Percentiles rank a stretch among this genome's conserved stretches.
Conservation (phyloP, 2,113 vertebrate genomes). For the Labeo rohita region DNA sequence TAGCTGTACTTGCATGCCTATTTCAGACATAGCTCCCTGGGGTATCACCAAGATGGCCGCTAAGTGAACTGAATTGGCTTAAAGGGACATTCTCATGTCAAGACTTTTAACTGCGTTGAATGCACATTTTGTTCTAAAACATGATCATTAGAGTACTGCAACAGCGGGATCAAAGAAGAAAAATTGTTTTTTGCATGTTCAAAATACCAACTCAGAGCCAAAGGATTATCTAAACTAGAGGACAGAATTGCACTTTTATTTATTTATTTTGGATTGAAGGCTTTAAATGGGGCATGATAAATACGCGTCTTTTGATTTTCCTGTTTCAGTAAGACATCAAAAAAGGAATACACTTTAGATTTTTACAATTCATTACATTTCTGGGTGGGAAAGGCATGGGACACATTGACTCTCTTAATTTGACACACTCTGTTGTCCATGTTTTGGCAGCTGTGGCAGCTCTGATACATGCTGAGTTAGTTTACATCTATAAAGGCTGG, state of each 20-base stretch:
- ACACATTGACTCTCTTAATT: not conserved
- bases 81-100: not conserved
- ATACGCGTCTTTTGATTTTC: not conserved
- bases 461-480: not conserved
- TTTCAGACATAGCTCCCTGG: not conserved
- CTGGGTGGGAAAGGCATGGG: not conserved
- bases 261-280: not conserved
- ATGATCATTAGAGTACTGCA: not conserved
- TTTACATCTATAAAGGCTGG: not conserved
- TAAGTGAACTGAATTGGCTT: not conserved
- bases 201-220: not conserved
- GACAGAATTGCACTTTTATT: not conserved
- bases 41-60: not conserved
- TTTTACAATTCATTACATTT: not conserved
- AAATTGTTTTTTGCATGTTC: not conserved
- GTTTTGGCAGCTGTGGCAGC: conserved; percentile 2
- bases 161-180: conserved; percentile 5
- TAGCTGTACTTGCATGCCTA: not conserved
- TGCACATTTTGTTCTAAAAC: not conserved
- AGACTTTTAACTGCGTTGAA: not conserved
- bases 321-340: not conserved
- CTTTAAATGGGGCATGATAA: conserved; percentile 3
- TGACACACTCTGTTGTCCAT: not conserved
- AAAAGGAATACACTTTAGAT: not conserved
- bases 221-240: conserved; percentile 18